Conservation (phyloP, 2,888 invertebrate species). For the Empis livida region DNA sequence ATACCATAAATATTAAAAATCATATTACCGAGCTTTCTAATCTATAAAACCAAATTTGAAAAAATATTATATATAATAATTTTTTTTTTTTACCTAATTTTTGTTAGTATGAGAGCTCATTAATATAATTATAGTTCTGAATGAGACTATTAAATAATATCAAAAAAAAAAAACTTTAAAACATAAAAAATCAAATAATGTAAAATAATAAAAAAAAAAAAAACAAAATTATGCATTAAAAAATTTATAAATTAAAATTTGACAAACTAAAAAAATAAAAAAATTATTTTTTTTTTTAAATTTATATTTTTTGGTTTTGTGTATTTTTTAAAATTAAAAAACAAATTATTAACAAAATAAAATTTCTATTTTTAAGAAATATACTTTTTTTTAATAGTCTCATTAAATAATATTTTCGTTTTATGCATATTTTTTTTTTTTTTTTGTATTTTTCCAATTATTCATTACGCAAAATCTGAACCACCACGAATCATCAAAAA, state of each 20-base stretch:
- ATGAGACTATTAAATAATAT: constrained; percentile 33
- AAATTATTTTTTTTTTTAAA: not conserved
- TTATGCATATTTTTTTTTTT: constrained; percentile 24
- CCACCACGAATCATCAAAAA: not conserved
- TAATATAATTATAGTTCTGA: constrained; percentile 24
- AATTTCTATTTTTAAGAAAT: constrained; percentile 1
- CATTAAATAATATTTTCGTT: constrained; percentile 20
- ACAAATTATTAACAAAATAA: not conserved
- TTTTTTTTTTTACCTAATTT: too few relatives aligned
- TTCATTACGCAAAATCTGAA: constrained; percentile 13
- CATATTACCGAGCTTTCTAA: too few relatives aligned
- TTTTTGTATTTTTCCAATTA: constrained; percentile 29
- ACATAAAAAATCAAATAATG: not conserved
- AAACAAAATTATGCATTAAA: constrained; percentile 2
- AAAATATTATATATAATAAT: too few relatives aligned
- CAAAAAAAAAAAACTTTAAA: constrained; percentile 9
- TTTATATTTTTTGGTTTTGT: not conserved
- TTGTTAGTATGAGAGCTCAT: constrained; percentile 2
- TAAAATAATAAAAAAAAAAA: constrained; percentile 8
- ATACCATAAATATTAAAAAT: too few relatives aligned
- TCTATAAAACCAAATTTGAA: too few relatives aligned
- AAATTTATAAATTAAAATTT: constrained; percentile 6
- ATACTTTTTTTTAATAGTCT: constrained; percentile 30
- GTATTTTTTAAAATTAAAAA: not conserved
- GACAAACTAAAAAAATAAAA: not conserved